A percentile compares a stretch with the other conserved stretches of the same genome.
These are phyloP conservation scores for Pachyrhynchus sulphureomaculatus DNA, from an alignment of 1,140 invertebrate genomes.

Conservation along the genomic window DNA sequence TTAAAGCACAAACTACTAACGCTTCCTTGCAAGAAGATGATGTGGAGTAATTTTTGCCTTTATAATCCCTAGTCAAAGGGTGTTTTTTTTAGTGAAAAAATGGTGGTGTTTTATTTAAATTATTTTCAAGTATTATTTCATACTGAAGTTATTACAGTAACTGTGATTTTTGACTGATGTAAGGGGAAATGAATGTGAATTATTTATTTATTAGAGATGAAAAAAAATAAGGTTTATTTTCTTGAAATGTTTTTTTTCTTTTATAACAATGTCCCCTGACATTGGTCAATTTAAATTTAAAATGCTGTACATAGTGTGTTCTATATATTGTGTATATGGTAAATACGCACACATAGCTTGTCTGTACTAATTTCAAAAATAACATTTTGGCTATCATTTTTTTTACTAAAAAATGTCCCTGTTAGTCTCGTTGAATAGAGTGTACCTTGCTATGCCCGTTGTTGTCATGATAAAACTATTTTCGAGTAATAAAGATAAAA, in stretches of 20 bases:
- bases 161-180: conserved; percentile 1
- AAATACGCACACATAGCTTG: neutral
- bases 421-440: neutral
- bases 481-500: conserved; percentile 3
- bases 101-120: neutral
- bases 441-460: neutral
- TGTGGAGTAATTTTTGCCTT: conserved; percentile 44
- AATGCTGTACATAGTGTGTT: no score
- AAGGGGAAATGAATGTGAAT: no score
- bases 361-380: neutral
- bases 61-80: conserved; percentile 29
- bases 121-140: neutral
- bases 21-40: conserved; percentile 48
- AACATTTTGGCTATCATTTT: neutral
- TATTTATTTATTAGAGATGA: no score
- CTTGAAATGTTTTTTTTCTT: neutral
- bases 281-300: no score
- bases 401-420: neutral
- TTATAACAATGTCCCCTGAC: neutral
- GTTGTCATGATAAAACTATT: conserved; percentile 1
- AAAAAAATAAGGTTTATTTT: no score
- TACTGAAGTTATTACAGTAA: neutral
- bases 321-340: conserved; percentile 12
- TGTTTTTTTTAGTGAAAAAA: conserved; percentile 30
- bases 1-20: conserved; percentile 38